Conservation (phyloP, 2,888 invertebrate genomes). For the Cheiracanthium punctorium region DNA sequence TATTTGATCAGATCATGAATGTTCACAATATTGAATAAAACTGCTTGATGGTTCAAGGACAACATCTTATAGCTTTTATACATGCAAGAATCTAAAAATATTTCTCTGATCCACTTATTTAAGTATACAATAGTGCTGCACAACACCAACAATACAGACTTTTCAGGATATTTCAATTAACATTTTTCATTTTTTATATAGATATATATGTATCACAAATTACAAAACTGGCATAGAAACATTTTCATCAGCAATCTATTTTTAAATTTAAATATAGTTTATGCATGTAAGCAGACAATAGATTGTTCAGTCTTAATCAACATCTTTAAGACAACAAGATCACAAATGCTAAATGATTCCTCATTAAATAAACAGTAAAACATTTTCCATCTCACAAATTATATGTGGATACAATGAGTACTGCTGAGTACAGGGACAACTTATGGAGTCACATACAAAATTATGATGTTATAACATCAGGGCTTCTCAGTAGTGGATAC, state of each 20-base stretch:
- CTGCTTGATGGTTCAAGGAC: background rate
- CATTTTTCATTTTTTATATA: conserved; percentile 40
- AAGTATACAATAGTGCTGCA: conserved; percentile 21
- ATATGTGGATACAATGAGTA: too few species aligned
- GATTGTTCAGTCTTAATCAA: background rate
- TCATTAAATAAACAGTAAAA: too few species aligned
- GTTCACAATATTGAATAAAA: conserved; percentile 11
- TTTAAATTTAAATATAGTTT: background rate
- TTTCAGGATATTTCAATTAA: conserved; percentile 44
- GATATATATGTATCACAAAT: conserved; percentile 56
- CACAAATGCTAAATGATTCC: background rate
- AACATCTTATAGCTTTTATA: background rate
- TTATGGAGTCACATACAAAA: too few species aligned
- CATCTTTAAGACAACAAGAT: background rate
- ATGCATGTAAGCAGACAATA: background rate
- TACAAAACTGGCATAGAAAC: conserved; percentile 50
- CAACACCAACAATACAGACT: conserved; percentile 40
- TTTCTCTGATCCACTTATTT: conserved; percentile 20
- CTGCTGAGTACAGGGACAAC: too few species aligned
- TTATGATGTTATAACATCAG: too few species aligned
- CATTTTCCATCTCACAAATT: too few species aligned
- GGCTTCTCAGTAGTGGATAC: too few species aligned
- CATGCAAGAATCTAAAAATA: conserved; percentile 44
- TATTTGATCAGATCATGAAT: conserved; percentile 36
- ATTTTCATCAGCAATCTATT: background rate